Conservation (phyloP, 2,113 vertebrate genomes). For the Gnathonemus longibarbis region DNA sequence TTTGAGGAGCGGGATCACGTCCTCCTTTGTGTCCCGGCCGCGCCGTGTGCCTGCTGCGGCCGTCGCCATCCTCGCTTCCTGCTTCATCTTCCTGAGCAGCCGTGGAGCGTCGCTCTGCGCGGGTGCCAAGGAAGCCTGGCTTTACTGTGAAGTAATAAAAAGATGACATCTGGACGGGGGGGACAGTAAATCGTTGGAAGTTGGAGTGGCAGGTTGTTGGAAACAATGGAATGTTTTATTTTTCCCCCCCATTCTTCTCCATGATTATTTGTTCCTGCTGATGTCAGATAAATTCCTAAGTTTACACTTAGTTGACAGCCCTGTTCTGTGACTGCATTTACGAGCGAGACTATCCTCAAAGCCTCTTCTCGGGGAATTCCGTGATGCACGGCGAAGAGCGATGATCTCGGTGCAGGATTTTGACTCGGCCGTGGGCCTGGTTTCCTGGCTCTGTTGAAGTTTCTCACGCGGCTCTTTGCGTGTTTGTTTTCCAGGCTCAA, state of each 20-base stretch:
- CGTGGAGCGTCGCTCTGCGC: not conserved
- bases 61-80: not conserved
- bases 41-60: not conserved
- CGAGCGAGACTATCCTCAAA: not conserved
- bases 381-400: not conserved
- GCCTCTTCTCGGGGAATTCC: not conserved
- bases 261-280: not conserved
- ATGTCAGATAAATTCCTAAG: not conserved
- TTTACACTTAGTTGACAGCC: not conserved
- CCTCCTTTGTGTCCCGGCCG: not conserved
- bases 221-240: not conserved
- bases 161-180: not conserved
- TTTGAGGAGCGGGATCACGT: not conserved
- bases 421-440: not conserved
- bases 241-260: not conserved
- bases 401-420: not conserved
- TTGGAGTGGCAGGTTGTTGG: not conserved
- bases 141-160: not conserved
- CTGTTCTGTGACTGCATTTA: not conserved
- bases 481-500: conserved; percentile 45
- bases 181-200: not conserved
- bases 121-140: not conserved
- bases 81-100: not conserved
- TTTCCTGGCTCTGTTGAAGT: not conserved
- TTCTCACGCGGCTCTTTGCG: not conserved